These are phyloP conservation scores for Sarcophaga carnaria DNA, from an alignment of 2,888 invertebrate species.

Conservation along the genomic window DNA sequence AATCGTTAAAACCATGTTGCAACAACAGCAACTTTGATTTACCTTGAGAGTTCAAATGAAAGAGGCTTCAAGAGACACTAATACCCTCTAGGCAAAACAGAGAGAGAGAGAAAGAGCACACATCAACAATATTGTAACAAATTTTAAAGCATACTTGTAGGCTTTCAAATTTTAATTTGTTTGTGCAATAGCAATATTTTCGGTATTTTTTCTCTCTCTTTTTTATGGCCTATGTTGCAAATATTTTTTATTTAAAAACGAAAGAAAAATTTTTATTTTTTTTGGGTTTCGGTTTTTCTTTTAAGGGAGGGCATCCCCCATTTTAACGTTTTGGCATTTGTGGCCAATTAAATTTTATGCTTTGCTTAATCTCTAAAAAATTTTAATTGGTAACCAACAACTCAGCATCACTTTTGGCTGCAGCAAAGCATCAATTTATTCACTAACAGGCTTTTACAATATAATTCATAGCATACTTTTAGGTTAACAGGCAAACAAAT, in stretches of 20 bases:
- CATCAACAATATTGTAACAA: constrained; percentile 10
- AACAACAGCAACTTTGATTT: constrained; percentile 50
- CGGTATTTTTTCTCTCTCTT: neutral
- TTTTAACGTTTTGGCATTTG: constrained; percentile 21
- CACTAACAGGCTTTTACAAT: no score
- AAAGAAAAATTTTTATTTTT: neutral
- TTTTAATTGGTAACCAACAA: constrained; percentile 59
- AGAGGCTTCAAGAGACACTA: neutral
- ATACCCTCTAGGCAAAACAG: no score
- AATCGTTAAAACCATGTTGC: constrained; percentile 10
- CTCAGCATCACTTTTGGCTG: constrained; percentile 36
- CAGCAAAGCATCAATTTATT: neutral
- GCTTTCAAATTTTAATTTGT: neutral
- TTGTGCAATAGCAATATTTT: neutral
- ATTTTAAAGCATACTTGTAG: constrained; percentile 29
- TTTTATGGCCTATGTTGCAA: no score
- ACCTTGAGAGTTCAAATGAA: constrained; percentile 42
- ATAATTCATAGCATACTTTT: constrained; percentile 32
- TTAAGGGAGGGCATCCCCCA: neutral
- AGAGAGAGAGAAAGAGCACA: neutral
- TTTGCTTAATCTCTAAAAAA: constrained; percentile 60
- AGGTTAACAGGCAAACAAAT: constrained; percentile 1
- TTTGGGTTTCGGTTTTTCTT: constrained; percentile 1
- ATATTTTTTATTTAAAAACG: no score
- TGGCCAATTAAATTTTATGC: constrained; percentile 67